A percentile compares a stretch with the other conserved stretches of the same genome.
Evolutionary conservation across 2,113 vertebrate genomes (phyloP).

Genomic region (Eclectus roratus): DNA sequence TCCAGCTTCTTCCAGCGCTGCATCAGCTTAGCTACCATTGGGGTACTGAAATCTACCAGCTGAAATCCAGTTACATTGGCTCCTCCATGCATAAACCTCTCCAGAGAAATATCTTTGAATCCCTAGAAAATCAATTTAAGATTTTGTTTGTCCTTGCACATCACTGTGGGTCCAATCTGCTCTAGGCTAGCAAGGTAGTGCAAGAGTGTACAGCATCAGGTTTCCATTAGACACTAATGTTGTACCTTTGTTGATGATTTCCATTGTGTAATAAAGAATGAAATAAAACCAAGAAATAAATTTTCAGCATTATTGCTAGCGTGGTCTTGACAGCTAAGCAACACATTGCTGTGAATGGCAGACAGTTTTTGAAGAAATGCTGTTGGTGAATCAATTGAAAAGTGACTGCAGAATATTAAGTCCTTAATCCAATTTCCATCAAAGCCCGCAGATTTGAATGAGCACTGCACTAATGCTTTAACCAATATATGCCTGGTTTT

Average conservation of each 20-base stretch:
- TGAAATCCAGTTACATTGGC: slow-evolving; percentile 99
- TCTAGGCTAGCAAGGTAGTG: background rate
- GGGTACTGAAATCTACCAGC: slow-evolving; percentile 94
- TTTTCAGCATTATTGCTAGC: background rate
- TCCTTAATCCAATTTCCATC: background rate
- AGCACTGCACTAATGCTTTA: background rate
- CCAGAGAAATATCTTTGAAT: slow-evolving; percentile 97
- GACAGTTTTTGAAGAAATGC: background rate
- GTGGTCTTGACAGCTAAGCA: slow-evolving; percentile 8
- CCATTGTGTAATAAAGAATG: background rate
- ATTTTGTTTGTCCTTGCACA: background rate
- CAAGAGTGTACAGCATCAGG: background rate
- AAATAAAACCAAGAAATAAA: background rate
- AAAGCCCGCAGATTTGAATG: background rate
- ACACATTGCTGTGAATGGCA: background rate
- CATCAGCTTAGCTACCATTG: slow-evolving; percentile 96
- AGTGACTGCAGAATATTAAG: slow-evolving; percentile 8
- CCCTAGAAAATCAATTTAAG: slow-evolving; percentile 80
- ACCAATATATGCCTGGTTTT: background rate
- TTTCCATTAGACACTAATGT: background rate
- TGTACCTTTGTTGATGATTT: background rate
- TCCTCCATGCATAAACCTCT: slow-evolving; percentile 97
- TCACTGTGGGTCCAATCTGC: background rate
- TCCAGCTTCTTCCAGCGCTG: slow-evolving; percentile 99
- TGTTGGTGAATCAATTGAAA: background rate